These are phyloP conservation scores for Enteromius treurensis DNA, from an alignment of 2,797 vertebrate genomes.

Conservation along the genomic window DNA sequence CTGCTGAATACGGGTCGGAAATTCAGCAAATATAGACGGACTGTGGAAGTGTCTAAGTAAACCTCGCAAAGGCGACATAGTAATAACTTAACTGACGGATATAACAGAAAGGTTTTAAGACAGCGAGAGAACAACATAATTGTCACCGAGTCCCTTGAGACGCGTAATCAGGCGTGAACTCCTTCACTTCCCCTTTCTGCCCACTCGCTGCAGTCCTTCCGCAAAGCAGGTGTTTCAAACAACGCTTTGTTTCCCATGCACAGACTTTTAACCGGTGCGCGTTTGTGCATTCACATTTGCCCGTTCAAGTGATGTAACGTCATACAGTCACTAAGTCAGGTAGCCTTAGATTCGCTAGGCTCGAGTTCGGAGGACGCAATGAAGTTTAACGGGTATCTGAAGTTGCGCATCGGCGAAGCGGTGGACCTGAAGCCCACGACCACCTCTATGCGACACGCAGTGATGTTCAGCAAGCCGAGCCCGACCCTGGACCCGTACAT, in stretches of 20 bases:
- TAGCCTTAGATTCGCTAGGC: not conserved
- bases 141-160: not conserved
- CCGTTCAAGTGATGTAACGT: not conserved
- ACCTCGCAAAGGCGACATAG: too few relatives aligned
- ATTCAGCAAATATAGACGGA: not conserved
- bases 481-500: constrained; percentile 91
- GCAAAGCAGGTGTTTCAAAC: constrained; percentile 49
- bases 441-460: constrained; percentile 87
- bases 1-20: not conserved
- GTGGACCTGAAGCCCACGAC: constrained; percentile 92
- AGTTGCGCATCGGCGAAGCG: constrained; percentile 92
- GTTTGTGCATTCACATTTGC: not conserved
- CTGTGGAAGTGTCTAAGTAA: not conserved
- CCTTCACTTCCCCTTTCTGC: constrained; percentile 47
- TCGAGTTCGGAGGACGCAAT: constrained; percentile 65
- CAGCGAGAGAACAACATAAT: not conserved
- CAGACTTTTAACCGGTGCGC: not conserved
- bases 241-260: constrained; percentile 7
- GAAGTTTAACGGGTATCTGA: constrained; percentile 94
- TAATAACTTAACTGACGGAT: not conserved
- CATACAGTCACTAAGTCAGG: not conserved
- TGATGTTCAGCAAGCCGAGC: constrained; percentile 87
- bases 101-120: not conserved
- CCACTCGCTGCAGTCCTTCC: constrained; percentile 37
- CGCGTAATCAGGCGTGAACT: constrained; percentile 36